phyloP scores from a whole-genome alignment of 2,113 vertebrate species.

The Phoxinus phoxinus region DNA sequence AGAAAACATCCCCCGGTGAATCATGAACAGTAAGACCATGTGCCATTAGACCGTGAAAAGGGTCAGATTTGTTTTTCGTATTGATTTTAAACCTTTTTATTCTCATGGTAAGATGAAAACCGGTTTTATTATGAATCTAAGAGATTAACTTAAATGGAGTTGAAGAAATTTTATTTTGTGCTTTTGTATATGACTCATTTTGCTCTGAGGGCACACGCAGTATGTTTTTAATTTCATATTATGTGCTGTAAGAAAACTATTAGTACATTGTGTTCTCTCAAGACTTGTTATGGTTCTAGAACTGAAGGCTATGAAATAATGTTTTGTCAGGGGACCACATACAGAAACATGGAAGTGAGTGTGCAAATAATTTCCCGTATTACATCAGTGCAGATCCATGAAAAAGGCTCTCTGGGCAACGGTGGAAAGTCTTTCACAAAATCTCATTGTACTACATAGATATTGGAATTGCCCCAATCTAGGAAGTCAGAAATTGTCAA shows the following conservation, averaged over 20 bases:
- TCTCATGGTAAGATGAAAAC: neutral
- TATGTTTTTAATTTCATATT: neutral
- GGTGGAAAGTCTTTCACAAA: neutral
- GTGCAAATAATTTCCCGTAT: neutral
- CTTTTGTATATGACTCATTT: neutral
- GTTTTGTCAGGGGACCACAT: slow-evolving; percentile 14
- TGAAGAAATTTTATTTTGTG: neutral
- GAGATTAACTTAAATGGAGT: neutral
- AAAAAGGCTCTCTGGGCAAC: neutral
- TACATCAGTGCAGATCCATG: neutral
- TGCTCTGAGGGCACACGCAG: neutral
- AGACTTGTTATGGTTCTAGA: slow-evolving; percentile 39
- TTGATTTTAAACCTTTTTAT: neutral
- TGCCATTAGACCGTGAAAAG: neutral
- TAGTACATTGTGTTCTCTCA: slow-evolving; percentile 15
- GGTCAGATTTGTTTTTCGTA: neutral
- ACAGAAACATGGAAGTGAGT: neutral
- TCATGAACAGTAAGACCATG: neutral
- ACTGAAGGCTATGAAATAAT: slow-evolving; percentile 7
- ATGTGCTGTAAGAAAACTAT: slow-evolving; percentile 15
- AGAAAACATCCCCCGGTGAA: neutral
- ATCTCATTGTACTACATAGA: neutral
- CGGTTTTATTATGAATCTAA: neutral
- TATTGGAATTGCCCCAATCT: neutral
- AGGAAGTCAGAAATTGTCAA: neutral